These are phyloP conservation scores for Bombus difficillimus DNA, from an alignment of 1,140 invertebrate genomes.

Conservation along the genomic window DNA sequence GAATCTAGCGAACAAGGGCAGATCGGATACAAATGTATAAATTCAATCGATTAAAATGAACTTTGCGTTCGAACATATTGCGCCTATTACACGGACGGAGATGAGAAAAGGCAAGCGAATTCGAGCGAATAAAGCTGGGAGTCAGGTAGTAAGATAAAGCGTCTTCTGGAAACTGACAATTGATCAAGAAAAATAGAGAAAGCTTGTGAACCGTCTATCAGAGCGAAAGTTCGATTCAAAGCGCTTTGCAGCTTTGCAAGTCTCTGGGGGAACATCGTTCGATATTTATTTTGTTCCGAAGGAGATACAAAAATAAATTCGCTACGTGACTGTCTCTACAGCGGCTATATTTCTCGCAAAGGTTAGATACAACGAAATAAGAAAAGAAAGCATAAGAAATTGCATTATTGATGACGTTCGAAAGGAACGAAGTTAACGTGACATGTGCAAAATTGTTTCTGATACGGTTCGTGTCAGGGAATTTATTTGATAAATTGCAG, in stretches of 20 bases:
- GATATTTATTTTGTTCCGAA: background rate
- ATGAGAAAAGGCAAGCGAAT: background rate
- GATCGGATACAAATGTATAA: background rate
- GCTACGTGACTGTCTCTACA: background rate
- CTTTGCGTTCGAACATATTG: background rate
- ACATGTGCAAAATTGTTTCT: background rate
- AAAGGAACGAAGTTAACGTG: background rate
- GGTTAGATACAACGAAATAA: background rate
- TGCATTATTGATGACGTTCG: no score
- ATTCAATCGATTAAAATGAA: background rate
- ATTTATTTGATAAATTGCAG: background rate
- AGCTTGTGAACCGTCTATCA: background rate
- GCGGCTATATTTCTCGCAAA: no score
- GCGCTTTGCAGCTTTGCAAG: background rate
- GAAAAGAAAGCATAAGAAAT: background rate
- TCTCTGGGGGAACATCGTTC: background rate
- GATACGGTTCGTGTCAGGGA: background rate
- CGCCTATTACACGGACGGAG: no score
- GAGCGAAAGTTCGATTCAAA: constrained; percentile 14
- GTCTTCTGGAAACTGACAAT: constrained; percentile 15
- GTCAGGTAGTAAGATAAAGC: background rate
- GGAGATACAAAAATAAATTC: background rate
- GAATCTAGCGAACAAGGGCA: background rate
- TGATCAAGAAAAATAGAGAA: background rate
- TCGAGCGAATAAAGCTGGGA: background rate